Evolutionary conservation across 2,113 vertebrate species (phyloP).

Genomic region (Phylloscopus whistleri): DNA sequence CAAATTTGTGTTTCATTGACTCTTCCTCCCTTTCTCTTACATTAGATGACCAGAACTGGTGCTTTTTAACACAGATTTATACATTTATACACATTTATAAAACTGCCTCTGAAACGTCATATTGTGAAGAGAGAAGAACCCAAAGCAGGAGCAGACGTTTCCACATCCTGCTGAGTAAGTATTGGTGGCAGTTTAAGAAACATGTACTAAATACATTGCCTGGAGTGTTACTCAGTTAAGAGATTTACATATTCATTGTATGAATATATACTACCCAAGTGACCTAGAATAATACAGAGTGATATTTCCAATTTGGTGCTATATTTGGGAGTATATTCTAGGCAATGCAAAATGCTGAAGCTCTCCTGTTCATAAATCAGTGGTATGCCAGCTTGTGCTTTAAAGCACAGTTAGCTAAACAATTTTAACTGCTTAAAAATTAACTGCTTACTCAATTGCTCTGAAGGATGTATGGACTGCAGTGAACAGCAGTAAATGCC

Average conservation of each 20-base stretch:
- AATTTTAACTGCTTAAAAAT: neutral
- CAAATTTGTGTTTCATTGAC: fast-evolving
- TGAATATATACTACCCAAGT: neutral
- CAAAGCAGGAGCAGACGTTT: constrained; percentile 22
- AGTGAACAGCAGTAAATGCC: neutral
- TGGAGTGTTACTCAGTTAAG: neutral
- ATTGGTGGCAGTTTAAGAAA: neutral
- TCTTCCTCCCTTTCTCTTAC: neutral
- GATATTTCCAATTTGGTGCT: neutral
- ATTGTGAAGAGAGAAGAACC: neutral
- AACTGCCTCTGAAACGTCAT: neutral
- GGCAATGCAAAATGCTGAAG: neutral
- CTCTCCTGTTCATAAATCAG: neutral
- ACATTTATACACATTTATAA: neutral
- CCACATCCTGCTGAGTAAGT: constrained; percentile 59
- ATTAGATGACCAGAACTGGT: neutral
- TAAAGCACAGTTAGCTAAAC: neutral
- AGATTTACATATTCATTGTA: neutral
- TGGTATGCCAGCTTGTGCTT: neutral
- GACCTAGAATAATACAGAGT: neutral
- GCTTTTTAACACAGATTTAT: neutral
- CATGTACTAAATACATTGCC: neutral
- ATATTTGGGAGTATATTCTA: neutral
- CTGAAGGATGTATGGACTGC: neutral
- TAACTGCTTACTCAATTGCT: neutral